Conservation (phyloP, 1,140 invertebrate species). For the Eupristina koningsbergeri region DNA sequence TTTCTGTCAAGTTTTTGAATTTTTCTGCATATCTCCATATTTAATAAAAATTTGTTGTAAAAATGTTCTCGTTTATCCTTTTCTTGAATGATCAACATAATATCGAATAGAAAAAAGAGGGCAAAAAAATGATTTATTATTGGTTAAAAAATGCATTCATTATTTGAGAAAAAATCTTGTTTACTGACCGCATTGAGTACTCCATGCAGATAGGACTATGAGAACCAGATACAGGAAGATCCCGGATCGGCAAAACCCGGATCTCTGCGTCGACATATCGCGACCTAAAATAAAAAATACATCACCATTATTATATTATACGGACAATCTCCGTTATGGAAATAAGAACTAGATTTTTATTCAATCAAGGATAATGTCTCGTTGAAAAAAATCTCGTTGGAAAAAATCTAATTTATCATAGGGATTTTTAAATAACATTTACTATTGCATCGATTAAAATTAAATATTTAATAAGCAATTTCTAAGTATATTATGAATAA, state of each 20-base stretch:
- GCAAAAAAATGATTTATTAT: not conserved
- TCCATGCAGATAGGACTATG: slow-evolving; percentile 62
- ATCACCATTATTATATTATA: not conserved
- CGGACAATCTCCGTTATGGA: not conserved
- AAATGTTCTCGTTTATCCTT: too few species aligned
- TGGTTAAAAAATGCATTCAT: not conserved
- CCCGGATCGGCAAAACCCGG: slow-evolving; percentile 70
- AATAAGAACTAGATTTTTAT: not conserved
- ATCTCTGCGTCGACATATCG: slow-evolving; percentile 71
- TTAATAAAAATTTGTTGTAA: too few species aligned
- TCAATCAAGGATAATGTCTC: not conserved
- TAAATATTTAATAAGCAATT: too few species aligned
- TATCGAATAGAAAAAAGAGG: too few species aligned
- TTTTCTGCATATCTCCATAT: too few species aligned
- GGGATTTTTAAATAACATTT: too few species aligned
- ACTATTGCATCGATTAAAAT: too few species aligned
- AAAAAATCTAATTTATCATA: too few species aligned
- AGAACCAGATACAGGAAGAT: slow-evolving; percentile 65
- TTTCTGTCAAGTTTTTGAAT: too few species aligned
- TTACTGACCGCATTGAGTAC: slow-evolving; percentile 67
- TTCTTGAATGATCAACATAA: too few species aligned
- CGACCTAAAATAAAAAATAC: slow-evolving; percentile 64
- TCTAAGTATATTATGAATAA: too few species aligned
- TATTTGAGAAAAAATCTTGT: not conserved
- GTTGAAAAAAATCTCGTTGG: too few species aligned